Evolutionary conservation across 2,888 invertebrate species (phyloP).

Genomic region (Serripes groenlandicus): DNA sequence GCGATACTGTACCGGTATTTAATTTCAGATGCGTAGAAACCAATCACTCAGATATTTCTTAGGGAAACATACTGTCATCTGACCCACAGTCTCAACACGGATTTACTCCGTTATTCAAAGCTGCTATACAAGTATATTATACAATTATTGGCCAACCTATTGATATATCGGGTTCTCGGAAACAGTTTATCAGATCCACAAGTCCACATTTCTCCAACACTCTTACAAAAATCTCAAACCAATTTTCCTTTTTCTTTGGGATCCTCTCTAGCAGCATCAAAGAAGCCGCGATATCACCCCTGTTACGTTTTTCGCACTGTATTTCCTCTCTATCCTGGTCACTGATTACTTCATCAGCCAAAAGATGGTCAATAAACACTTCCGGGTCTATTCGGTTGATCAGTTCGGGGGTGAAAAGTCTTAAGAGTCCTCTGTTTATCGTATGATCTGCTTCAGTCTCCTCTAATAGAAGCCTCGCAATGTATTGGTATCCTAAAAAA

Average conservation of each 20-base stretch:
- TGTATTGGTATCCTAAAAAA: constrained; percentile 36
- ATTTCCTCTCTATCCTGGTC: constrained; percentile 42
- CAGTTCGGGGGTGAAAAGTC: constrained; percentile 38
- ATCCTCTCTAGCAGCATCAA: constrained; percentile 40
- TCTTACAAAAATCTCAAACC: constrained; percentile 36
- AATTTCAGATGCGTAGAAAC: no score
- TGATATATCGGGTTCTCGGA: not conserved
- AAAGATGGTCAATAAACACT: constrained; percentile 42
- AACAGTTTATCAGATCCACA: constrained; percentile 17
- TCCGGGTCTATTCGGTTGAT: constrained; percentile 42
- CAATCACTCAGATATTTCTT: no score
- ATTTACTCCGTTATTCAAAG: no score
- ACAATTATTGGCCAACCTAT: no score
- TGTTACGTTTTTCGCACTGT: constrained; percentile 28
- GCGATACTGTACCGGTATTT: no score
- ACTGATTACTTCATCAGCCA: constrained; percentile 23
- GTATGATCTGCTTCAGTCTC: constrained; percentile 42
- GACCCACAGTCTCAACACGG: no score
- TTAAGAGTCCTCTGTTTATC: constrained; percentile 8
- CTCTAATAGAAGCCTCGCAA: constrained; percentile 23
- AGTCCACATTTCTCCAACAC: constrained; percentile 28
- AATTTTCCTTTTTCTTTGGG: constrained; percentile 26
- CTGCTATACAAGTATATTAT: no score
- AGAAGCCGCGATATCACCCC: constrained; percentile 37
- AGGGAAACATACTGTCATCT: no score